Conservation (phyloP, 2,888 invertebrate species). For the Marasmarcha lunaedactyla region DNA sequence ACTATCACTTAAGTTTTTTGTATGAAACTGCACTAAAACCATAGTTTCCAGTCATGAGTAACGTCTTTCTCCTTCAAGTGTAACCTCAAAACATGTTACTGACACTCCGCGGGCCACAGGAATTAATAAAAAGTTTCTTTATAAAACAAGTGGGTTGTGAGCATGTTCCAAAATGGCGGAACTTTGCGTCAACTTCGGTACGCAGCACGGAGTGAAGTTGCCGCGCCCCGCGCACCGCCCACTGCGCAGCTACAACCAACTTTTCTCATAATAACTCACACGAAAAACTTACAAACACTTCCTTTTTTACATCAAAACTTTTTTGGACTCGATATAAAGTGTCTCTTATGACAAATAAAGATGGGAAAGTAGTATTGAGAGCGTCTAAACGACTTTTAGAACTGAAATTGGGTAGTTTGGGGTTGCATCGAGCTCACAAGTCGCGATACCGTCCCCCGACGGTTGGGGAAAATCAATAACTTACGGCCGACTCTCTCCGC, state of each 20-base stretch:
- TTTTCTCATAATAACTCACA: slow-evolving; percentile 49
- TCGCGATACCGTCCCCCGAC: slow-evolving; percentile 60
- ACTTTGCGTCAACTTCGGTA: slow-evolving; percentile 71
- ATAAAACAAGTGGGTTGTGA: slow-evolving; percentile 73
- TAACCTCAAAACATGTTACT: slow-evolving; percentile 71
- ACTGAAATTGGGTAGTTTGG: slow-evolving; percentile 35
- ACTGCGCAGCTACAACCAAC: slow-evolving; percentile 55
- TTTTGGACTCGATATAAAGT: slow-evolving; percentile 27
- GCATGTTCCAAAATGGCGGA: slow-evolving; percentile 73
- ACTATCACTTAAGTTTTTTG: slow-evolving; percentile 24
- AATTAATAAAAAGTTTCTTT: slow-evolving; percentile 73
- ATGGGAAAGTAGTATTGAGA: slow-evolving; percentile 35
- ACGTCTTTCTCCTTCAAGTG: slow-evolving; percentile 51
- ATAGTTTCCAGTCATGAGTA: slow-evolving; percentile 39
- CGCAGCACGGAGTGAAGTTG: slow-evolving; percentile 69
- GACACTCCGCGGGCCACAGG: slow-evolving; percentile 70
- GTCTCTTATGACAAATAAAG: slow-evolving; percentile 19
- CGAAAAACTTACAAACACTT: slow-evolving; percentile 41
- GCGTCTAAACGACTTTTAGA: slow-evolving; percentile 30
- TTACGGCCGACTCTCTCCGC: slow-evolving; percentile 69
- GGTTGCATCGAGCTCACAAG: slow-evolving; percentile 44
- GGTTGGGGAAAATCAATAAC: slow-evolving; percentile 70
- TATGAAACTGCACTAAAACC: slow-evolving; percentile 26
- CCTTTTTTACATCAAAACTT: slow-evolving; percentile 30
- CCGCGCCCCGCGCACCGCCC: slow-evolving; percentile 52